Evolutionary conservation across 2,888 invertebrate genomes (phyloP), one percentile per base, ranked within the genome.

Genomic region (Allophyes oxyacanthae): DNA sequence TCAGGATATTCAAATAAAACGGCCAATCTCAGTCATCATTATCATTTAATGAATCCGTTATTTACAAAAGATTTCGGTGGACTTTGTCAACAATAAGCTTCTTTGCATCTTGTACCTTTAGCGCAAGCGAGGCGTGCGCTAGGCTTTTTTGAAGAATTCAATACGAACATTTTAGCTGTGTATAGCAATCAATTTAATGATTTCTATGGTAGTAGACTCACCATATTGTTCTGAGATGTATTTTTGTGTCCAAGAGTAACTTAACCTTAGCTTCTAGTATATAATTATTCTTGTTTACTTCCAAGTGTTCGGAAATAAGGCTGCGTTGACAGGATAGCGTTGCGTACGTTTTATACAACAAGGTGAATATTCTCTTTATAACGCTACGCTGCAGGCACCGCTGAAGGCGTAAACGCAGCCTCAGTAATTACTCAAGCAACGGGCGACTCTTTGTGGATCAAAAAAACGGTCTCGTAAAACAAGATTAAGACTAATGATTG

Each of bases 11-110:
- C 26, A 14, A 77, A 72, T 78, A 51, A 77, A 77, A 78, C 79
- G n/a, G 58, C 41, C 56, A 70, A 74, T 70, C 48, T 77, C 78
- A 78, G 77, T 93, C 91, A 88, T 92, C 88, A 90, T 91, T 87
- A 85, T 86, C 79, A 79, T 89, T 90, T 91, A 92, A 91, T 92
- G 88, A 90, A 85, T 88, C 85, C 74, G 83, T 91, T 91, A 91
- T 90, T 87, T 92, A 92, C 90, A 92, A 91, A 90, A 89, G 79
- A 82, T 85, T 83, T 92, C 92, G 92, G 93, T 92, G 93, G 93
- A 92, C 84, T 88, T 87, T 79, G 75, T 89, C 84, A 87, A 85
- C 84, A 85, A 83, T 79, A 85, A 85, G 85, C 83, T 75, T 54
- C 34, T 57, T 81, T 68, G 68, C 55, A 75, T 73, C 61, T 66